Base-by-base conservation (phyloP, 2,888 invertebrate species). In the Pseudococcus viburni region DNA sequence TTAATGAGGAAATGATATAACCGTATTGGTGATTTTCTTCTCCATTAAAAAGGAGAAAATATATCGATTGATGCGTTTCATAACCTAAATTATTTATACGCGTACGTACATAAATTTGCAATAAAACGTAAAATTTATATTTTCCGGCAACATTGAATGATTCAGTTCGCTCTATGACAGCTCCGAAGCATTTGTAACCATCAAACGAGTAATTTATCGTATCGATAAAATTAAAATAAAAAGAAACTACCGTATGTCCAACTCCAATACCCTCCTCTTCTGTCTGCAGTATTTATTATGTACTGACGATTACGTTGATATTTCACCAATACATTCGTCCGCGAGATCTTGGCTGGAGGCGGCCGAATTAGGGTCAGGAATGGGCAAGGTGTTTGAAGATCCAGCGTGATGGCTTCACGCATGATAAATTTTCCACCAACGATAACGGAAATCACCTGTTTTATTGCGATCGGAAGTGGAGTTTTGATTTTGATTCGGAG, bases 401-500 rank as follows among this genome's bases (percentile, higher is more conserved):
- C 26, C 22, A 68, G n/a, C 17, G 19, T 64, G 64, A 15, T 64
- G 0, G 64, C 68, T 68, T 68, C 68, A 68, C 68, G 68, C 68
- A 68, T 68, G 68, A 68, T 26, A 26, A 26, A 68, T 22, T 68
- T 68, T 68, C 68, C 15, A 55, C 12, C 48, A 64, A 68, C 68
- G 68, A 26, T 26, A 68, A 68, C 68, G 68, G 68, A 68, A 68
- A 68, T 68, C 68, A 68, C 68, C 68, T 68, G 68, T 68, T 68
- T 68, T 68, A 68, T 68, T 68, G 68, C 68, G 12, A 68, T 26
- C 68, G 68, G 26, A 68, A 68, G 26, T 7, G 8, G 8, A 55
- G 22, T 68, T 68, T 68, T 22, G 68, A 68, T 68, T 26, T 68
- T 26, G 26, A 68, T 19, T 68, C 15, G 4, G 68, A 64, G 26